Conservation (phyloP, 2,113 vertebrate genomes). For the Crypturellus undulatus region DNA sequence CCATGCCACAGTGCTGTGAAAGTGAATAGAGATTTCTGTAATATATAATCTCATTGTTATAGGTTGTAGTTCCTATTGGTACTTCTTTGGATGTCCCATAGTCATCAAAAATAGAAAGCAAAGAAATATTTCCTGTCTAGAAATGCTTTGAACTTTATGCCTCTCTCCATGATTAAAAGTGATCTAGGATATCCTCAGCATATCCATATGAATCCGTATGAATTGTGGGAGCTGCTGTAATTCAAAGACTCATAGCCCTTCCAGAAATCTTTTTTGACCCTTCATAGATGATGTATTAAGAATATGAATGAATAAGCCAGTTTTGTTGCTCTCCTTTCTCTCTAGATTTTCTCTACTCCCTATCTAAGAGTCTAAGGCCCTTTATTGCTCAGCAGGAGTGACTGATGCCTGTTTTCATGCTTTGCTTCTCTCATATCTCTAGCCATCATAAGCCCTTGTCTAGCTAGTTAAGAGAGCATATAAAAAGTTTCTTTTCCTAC, state of each 20-base stretch:
- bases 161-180: background rate
- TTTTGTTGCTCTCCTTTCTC: background rate
- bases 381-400: background rate
- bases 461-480: background rate
- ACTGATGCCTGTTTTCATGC: background rate
- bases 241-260: background rate
- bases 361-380: background rate
- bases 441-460: background rate
- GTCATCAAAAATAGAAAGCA: background rate
- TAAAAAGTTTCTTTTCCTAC: conserved; percentile 33
- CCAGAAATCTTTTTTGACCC: background rate
- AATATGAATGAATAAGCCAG: background rate
- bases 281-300: background rate
- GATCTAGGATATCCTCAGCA: background rate
- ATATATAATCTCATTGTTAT: background rate
- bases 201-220: background rate
- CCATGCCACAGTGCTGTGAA: background rate
- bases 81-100: background rate
- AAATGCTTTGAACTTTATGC: background rate
- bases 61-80: background rate
- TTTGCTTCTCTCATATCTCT: background rate
- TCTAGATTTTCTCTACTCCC: background rate
- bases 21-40: background rate
- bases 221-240: background rate
- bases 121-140: background rate